Evolutionary conservation across 2,797 vertebrate genomes (phyloP).

Genomic region (Lacerta bilineata): DNA sequence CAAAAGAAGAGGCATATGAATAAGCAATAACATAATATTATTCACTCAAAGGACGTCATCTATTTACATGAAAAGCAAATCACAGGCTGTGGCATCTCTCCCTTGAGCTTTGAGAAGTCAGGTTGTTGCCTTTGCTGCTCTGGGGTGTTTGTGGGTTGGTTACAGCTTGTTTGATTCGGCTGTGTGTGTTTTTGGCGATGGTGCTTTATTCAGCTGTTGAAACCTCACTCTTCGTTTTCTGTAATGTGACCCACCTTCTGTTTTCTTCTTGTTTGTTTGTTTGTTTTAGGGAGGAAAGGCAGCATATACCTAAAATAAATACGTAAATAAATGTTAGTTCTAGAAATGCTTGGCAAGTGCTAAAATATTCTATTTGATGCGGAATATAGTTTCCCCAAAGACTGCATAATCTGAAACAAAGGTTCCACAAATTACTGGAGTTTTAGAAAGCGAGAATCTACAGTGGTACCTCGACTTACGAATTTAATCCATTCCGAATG

Average conservation of each 20-base stretch:
- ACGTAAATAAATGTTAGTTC: neutral
- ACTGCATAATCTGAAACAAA: neutral
- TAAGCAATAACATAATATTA: too few relatives aligned
- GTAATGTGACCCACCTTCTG: neutral
- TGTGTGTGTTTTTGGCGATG: neutral
- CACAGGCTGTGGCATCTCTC: slow-evolving; percentile 34
- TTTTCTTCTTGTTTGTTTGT: neutral
- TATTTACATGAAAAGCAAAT: neutral
- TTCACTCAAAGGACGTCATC: too few relatives aligned
- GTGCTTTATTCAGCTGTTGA: neutral
- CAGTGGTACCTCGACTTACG: too few relatives aligned
- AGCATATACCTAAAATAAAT: neutral
- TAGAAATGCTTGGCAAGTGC: slow-evolving; percentile 25
- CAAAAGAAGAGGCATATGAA: too few relatives aligned
- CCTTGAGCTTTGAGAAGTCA: slow-evolving; percentile 34
- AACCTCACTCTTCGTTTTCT: neutral
- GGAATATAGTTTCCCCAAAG: slow-evolving; percentile 10
- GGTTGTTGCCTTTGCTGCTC: neutral
- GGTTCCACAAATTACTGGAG: neutral
- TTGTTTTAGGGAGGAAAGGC: neutral
- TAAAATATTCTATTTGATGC: slow-evolving; percentile 28
- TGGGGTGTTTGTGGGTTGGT: neutral
- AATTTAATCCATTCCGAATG: too few relatives aligned
- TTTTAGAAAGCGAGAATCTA: neutral
- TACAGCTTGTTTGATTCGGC: neutral